Evolutionary conservation across 2,888 invertebrate species (phyloP), one percentile per base, ranked within the genome.

Genomic region (Conops quadrifasciatus): DNA sequence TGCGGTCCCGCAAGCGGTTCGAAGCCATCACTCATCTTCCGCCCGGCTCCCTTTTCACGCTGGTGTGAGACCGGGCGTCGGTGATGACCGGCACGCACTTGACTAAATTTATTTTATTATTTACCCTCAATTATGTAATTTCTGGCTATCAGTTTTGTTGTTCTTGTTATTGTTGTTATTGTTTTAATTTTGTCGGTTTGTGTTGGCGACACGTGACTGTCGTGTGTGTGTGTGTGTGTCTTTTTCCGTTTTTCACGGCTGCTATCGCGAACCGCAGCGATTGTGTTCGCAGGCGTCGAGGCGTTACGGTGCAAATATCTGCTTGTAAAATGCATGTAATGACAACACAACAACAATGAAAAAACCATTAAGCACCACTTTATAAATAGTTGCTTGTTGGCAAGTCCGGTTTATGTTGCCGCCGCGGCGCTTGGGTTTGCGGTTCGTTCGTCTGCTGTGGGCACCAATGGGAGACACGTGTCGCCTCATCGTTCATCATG

Each of bases 261-360:
- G 49, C 24, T 26, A 16, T 16, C 58, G 24, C 24, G 11, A 24
- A 24, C 28, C 30, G 67, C 45, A 51, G n/a, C 51, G 49, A 19
- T 19, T 19, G 26, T 16, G 15, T 28, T 26, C 45, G 59, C 59
- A 67, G 67, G 67, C 68, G 68, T 51, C n/a, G 30, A 62, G 51
- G 68, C 68, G 62, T 59, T 51, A 30, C 68, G 49, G 21, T 62
- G 60, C 36, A 28, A 68, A 62, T 60, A 60, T 28, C n/a, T 77
- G 77, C 77, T 77, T 78, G 78, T 80, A 79, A 81, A 81, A 78
- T 78, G 73, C 78, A 77, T 78, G 78, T 81, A 81, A 81, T 81
- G 80, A 73, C 72, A 36, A 36, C 9, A 36, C 36, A 71, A 73
- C 75, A 75, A 75, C 73, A 72, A 71, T 71, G 74, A 71, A 73